Evolutionary conservation across 2,797 vertebrate genomes (phyloP).

Genomic region (Anguilla pacifica): DNA sequence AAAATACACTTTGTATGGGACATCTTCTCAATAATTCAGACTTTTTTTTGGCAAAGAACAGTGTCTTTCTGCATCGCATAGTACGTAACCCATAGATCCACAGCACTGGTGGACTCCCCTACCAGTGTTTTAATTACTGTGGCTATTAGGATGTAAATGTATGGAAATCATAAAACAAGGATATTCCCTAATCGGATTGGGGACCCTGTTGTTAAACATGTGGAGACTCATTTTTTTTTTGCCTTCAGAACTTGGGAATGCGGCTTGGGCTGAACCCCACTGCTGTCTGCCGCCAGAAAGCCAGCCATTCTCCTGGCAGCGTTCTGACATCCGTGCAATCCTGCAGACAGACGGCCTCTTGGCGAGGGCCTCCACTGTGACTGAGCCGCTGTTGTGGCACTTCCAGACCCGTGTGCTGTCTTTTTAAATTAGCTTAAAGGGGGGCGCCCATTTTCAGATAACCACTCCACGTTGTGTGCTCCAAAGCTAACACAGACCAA

Average conservation of each 20-base stretch:
- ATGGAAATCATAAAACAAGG: slow-evolving; percentile 71
- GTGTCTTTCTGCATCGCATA: neutral
- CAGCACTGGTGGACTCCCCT: slow-evolving; percentile 61
- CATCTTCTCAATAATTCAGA: slow-evolving; percentile 6
- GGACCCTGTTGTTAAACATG: slow-evolving; percentile 60
- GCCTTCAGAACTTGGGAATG: slow-evolving; percentile 66
- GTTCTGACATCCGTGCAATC: slow-evolving; percentile 70
- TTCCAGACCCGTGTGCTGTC: slow-evolving; percentile 65
- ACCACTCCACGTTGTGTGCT: slow-evolving; percentile 45
- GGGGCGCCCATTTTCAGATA: slow-evolving; percentile 54
- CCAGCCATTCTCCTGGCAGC: slow-evolving; percentile 66
- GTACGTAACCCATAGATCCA: neutral
- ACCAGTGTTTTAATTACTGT: slow-evolving; percentile 67
- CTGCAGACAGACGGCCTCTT: slow-evolving; percentile 62
- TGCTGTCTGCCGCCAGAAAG: slow-evolving; percentile 69
- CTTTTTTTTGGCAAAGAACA: neutral
- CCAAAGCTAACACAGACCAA: slow-evolving; percentile 37
- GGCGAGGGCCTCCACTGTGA: slow-evolving; percentile 57
- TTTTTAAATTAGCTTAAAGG: slow-evolving; percentile 68
- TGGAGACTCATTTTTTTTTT: slow-evolving; percentile 38
- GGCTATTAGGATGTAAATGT: slow-evolving; percentile 75
- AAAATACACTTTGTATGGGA: slow-evolving; percentile 15
- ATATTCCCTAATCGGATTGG: slow-evolving; percentile 80
- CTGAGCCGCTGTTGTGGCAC: slow-evolving; percentile 62
- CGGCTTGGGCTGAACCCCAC: slow-evolving; percentile 63